Conservation (phyloP, 2,113 vertebrate species). For the Opisthocomus hoazin region DNA sequence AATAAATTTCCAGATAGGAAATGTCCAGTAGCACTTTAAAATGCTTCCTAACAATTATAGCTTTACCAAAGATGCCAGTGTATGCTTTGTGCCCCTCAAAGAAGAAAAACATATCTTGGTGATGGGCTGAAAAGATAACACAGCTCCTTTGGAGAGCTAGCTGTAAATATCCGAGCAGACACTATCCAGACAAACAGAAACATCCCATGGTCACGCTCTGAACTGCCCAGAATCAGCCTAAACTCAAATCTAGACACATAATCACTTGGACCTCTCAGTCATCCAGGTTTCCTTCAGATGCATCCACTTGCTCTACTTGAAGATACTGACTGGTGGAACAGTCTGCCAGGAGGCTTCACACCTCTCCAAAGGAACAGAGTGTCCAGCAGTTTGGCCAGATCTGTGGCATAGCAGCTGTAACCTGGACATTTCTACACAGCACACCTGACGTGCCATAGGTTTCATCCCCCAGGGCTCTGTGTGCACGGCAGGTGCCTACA, state of each 20-base stretch:
- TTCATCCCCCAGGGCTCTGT: rapidly evolving
- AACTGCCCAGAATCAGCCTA: neutral
- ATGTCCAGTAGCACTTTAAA: neutral
- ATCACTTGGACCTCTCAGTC: neutral
- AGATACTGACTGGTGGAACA: neutral
- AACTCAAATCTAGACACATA: neutral
- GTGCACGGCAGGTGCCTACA: neutral
- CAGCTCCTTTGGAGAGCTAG: neutral
- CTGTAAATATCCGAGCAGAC: neutral
- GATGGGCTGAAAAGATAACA: neutral
- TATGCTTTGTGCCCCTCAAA: neutral
- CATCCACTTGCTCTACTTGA: neutral
- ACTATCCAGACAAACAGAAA: neutral
- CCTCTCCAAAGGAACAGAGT: neutral
- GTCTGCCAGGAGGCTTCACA: neutral
- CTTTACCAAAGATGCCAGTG: neutral
- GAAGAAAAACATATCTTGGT: neutral
- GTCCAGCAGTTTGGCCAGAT: neutral
- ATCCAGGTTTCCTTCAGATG: neutral
- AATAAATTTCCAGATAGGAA: neutral
- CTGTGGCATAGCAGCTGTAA: neutral
- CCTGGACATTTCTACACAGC: neutral
- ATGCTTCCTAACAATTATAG: neutral
- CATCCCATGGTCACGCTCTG: neutral
- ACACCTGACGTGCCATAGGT: neutral